Base-by-base conservation (phyloP, 2,888 invertebrate genomes). In the Troilus luridus region DNA sequence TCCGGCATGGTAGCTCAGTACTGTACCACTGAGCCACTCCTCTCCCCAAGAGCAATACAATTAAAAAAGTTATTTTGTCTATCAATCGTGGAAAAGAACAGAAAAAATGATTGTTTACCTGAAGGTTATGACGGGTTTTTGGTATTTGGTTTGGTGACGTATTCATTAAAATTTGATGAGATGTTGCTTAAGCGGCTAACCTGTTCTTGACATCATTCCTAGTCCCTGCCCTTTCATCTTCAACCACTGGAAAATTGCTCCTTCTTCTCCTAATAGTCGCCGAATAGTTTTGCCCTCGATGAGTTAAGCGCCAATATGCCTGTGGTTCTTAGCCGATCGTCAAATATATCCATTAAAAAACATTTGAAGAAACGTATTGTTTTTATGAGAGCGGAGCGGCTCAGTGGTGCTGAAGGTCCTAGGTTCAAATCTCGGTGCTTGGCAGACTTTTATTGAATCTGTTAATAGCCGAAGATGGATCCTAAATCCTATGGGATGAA, bases 181-280 rank as follows among this genome's bases (percentile, higher is more conserved):
- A 56, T n/a, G n/a, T 6, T 11, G 85, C 56, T 85, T 6, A 85
- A 56, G n/a, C 11, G 56, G 56, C 11, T 56, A 85, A 85, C 85
- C 85, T 85, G 85, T 85, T 85, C 56, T 85, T 85, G 85, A 85
- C 85, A 85, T 85, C 85, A 85, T 54, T 77, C 72, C 85, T 56
- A 19, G 19, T 19, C 21, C 54, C 21, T 19, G 21, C 8, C 81
- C 81, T 85, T 85, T 85, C 56, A 85, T 85, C 85, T 85, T 56
- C 56, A 85, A 58, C 85, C 21, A n/a, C 56, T n/a, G 85, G 85
- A 85, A 85, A 85, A 85, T 85, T 85, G 85, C n/a, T 85, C 85
- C 85, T 85, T 85, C 56, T 85, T 85, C 54, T 85, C 12, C 85
- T 9, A 85, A 58, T 56, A 85, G 85, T 85, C 56, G n/a, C 56